Percentiles rank a stretch among this genome's conserved stretches.
phyloP scores from a whole-genome alignment of 2,888 invertebrate genomes.

The Polietes domitor region DNA sequence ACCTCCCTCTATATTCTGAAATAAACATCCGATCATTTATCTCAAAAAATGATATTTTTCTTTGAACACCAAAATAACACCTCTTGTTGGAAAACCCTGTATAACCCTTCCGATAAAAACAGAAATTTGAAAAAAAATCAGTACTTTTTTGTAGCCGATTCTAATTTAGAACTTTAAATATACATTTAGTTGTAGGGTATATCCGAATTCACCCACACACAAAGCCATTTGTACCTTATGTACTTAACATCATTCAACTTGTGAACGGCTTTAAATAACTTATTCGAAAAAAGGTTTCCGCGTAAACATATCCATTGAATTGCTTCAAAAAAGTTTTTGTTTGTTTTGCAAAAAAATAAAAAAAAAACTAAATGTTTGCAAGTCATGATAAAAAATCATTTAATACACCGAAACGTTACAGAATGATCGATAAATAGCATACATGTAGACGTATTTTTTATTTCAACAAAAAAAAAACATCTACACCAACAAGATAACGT shows the following conservation, averaged over 20 bases:
- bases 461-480: not conserved
- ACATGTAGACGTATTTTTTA: not conserved
- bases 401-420: not conserved
- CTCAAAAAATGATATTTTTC: too few species aligned
- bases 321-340: conserved; percentile 19
- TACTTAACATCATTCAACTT: not conserved
- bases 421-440: not conserved
- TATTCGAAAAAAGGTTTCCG: conserved; percentile 42
- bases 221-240: too few species aligned
- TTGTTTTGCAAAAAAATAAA: conserved; percentile 9
- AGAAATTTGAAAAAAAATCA: too few species aligned
- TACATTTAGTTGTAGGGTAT: too few species aligned
- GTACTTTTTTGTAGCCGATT: too few species aligned
- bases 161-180: too few species aligned
- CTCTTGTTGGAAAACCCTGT: too few species aligned
- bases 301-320: conserved; percentile 38
- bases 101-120: too few species aligned
- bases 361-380: conserved; percentile 16
- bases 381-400: conserved; percentile 46
- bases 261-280: not conserved
- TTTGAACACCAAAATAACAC: too few species aligned
- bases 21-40: too few species aligned
- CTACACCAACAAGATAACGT: not conserved
- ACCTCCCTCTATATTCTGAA: too few species aligned
- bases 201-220: too few species aligned